Evolutionary conservation across 1,140 invertebrate genomes (phyloP).

Genomic region (Drosophila sulfurigaster): DNA sequence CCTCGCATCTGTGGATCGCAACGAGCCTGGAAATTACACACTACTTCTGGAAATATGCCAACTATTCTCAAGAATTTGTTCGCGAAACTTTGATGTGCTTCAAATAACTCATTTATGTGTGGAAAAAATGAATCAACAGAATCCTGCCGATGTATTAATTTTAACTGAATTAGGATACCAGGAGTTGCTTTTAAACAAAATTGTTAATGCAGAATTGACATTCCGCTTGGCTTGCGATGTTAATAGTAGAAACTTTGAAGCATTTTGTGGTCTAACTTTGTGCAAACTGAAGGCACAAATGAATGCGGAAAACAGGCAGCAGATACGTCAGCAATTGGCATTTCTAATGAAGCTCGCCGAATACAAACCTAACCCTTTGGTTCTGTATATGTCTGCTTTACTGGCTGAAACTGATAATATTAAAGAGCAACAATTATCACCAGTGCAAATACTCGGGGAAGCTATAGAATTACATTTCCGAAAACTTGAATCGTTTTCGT

Average conservation of each 20-base stretch:
- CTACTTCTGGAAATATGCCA: conserved; percentile 90
- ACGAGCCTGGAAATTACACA: conserved; percentile 91
- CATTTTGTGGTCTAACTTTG: conserved; percentile 92
- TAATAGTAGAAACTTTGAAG: conserved; percentile 92
- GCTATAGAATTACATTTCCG: conserved; percentile 90
- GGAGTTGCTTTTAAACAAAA: conserved; percentile 79
- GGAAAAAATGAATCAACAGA: conserved; percentile 89
- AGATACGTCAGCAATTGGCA: conserved; percentile 94
- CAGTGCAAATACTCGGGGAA: conserved; percentile 88
- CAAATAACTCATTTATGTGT: conserved; percentile 90
- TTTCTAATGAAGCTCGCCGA: conserved; percentile 93
- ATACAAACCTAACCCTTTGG: conserved; percentile 86
- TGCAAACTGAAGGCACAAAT: conserved; percentile 88
- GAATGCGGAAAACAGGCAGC: conserved; percentile 86
- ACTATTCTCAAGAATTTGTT: conserved; percentile 92
- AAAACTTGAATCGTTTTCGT: conserved; percentile 87
- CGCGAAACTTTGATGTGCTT: conserved; percentile 89
- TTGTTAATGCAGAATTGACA: conserved; percentile 91
- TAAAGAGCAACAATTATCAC: conserved; percentile 86
- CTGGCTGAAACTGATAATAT: conserved; percentile 80
- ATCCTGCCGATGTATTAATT: conserved; percentile 88
- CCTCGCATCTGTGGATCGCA: conserved; percentile 88
- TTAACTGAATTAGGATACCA: conserved; percentile 94
- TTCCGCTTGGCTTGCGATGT: conserved; percentile 93
- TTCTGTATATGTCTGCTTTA: conserved; percentile 90